phyloP scores from a whole-genome alignment of 1,140 invertebrate genomes.

The Nixonia krombeini region DNA sequence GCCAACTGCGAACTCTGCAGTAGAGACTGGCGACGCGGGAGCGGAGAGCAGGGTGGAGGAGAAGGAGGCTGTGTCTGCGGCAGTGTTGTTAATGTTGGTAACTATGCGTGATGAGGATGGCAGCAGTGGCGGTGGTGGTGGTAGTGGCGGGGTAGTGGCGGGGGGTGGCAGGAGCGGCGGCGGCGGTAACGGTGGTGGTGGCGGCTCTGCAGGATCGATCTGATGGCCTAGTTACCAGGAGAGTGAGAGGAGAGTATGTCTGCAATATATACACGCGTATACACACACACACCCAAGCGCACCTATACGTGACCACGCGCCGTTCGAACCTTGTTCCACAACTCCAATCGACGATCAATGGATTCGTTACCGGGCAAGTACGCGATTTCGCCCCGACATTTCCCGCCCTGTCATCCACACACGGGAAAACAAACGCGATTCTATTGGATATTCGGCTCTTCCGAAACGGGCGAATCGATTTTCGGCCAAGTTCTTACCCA shows the following conservation, averaged over 20 bases:
- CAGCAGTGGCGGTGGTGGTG: slow-evolving; percentile 7
- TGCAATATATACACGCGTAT: slow-evolving; percentile 6
- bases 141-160: slow-evolving; percentile 43
- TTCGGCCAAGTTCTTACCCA: too few relatives aligned
- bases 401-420: too few relatives aligned
- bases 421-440: too few relatives aligned
- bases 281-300: too few relatives aligned
- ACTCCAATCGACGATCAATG: slow-evolving; percentile 15
- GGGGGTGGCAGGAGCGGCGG: slow-evolving; percentile 19
- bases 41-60: slow-evolving; percentile 37
- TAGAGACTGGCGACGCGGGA: slow-evolving; percentile 20
- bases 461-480: too few relatives aligned
- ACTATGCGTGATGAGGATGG: slow-evolving; percentile 29
- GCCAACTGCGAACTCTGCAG: slow-evolving; percentile 6
- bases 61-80: slow-evolving; percentile 41
- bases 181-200: slow-evolving; percentile 29
- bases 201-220: slow-evolving; percentile 60
- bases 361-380: slow-evolving; percentile 18
- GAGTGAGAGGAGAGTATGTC: slow-evolving; percentile 45
- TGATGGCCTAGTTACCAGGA: slow-evolving; percentile 63
- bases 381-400: too few relatives aligned
- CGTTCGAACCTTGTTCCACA: slow-evolving; percentile 5
- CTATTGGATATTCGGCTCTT: too few relatives aligned
- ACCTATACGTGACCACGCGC: neutral
- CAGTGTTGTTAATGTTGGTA: slow-evolving; percentile 42